Conservation (phyloP, 2,113 vertebrate species). For the Sylvia atricapilla region DNA sequence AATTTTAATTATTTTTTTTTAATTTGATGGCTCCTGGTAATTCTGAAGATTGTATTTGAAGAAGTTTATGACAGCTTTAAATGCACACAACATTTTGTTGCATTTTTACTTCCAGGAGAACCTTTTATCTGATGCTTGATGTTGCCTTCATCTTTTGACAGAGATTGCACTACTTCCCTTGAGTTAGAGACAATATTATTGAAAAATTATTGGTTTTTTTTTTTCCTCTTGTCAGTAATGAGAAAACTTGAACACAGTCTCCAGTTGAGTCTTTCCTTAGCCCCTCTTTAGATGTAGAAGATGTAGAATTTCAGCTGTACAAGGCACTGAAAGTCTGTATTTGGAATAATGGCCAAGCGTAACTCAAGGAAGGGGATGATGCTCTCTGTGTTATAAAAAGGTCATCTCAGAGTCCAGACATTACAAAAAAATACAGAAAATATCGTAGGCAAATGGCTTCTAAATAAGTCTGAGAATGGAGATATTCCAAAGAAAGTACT, state of each 20-base stretch:
- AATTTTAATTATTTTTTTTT: background rate
- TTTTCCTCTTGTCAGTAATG: background rate
- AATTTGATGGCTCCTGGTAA: background rate
- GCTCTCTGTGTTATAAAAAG: background rate
- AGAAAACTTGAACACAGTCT: background rate
- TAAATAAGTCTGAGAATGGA: background rate
- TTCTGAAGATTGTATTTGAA: background rate
- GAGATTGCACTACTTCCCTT: background rate
- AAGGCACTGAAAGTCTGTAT: background rate
- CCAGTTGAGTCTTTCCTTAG: background rate
- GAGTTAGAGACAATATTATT: background rate
- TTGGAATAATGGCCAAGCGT: background rate
- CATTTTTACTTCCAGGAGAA: background rate
- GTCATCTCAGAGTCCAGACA: background rate
- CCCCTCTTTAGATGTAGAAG: background rate
- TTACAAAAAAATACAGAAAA: background rate
- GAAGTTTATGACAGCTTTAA: background rate
- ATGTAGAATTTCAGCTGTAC: background rate
- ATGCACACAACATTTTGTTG: background rate
- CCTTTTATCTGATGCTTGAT: background rate
- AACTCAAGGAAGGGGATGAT: background rate
- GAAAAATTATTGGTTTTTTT: background rate
- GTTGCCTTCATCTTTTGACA: background rate
- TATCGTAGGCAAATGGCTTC: background rate
- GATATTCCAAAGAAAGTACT: background rate